Percentiles rank a stretch among this genome's conserved stretches.
Conservation (phyloP, 2,888 invertebrate genomes). For the Lobophora halterata region DNA sequence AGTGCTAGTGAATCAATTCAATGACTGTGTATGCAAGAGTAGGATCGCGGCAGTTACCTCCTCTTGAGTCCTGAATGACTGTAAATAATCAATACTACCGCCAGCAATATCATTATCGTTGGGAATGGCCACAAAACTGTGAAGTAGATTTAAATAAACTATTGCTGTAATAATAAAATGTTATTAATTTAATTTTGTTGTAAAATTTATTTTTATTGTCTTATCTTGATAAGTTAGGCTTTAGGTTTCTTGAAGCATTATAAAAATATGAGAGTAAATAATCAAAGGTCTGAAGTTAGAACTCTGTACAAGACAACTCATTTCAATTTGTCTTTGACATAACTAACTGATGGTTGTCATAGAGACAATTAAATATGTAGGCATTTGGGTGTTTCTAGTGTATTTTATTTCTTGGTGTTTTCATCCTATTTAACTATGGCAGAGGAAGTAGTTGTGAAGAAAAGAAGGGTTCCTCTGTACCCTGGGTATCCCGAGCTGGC, state of each 20-base stretch:
- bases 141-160: constrained; percentile 67
- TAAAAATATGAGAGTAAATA: too few relatives aligned
- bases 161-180: constrained; percentile 75
- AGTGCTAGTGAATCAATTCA: constrained; percentile 74
- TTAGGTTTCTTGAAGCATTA: too few relatives aligned
- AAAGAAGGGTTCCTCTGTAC: constrained; percentile 57
- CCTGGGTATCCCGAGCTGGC: constrained; percentile 77
- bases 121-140: constrained; percentile 41
- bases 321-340: neutral
- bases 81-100: constrained; percentile 41
- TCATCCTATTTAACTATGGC: constrained; percentile 27
- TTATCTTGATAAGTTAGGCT: too few relatives aligned
- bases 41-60: constrained; percentile 64
- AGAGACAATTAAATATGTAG: constrained; percentile 26
- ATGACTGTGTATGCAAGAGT: constrained; percentile 77
- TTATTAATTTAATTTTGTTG: constrained; percentile 59
- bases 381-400: neutral
- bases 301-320: too few relatives aligned
- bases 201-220: constrained; percentile 19
- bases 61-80: constrained; percentile 47
- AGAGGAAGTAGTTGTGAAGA: constrained; percentile 32
- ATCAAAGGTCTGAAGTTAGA: too few relatives aligned
- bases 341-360: constrained; percentile 21
- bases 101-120: constrained; percentile 25
- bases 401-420: neutral